Evolutionary conservation across 2,888 invertebrate genomes (phyloP), one percentile per base, ranked within the genome.

Genomic region (Leptothorax acervorum): DNA sequence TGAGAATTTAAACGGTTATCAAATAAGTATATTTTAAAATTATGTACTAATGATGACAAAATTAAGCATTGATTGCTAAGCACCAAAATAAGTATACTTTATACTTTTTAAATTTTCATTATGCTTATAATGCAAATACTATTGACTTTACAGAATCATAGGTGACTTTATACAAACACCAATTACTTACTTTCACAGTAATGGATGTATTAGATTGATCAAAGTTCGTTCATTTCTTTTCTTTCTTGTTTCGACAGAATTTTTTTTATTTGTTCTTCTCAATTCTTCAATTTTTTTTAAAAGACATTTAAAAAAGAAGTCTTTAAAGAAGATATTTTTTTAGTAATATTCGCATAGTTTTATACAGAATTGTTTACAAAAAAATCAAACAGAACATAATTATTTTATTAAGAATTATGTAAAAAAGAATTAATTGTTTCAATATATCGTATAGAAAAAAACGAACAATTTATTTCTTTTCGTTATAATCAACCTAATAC

Each of bases 401-500:
- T 11, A 48, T 51, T 53, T 68, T 9, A 68, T 53, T 31, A 18
- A 51, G 3, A 66, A 12, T 66, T 18, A 42, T 11, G 12, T 53
- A 39, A 28, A 12, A 48, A n/a, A 31, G 15, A 51, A 63, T 55
- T 53, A 55, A 74, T 45, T 1, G 3, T 74, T 74, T 74, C 8
- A 45, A 45, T 45, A 74, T 23, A 0, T 0, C 4, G 15, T 35
- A 53, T 39, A 23, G 18, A 48, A 70, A 70, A 70, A 23, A 65
- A 66, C 39, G 60, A 60, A 60, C 60, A 48, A 73, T 23, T 35
- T 62, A 12, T 39, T 66, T 31, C 8, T 45, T 42, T 75, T n/a
- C 9, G 23, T 39, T 12, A 9, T 53, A 48, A 71, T 70, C 79
- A 79, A 79, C 57, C 71, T 57, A 60, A 79, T 79, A 70, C 57